These are phyloP conservation scores for Lasioglossum figueresi DNA, from an alignment of 2,888 invertebrate genomes.

Conservation along the genomic window DNA sequence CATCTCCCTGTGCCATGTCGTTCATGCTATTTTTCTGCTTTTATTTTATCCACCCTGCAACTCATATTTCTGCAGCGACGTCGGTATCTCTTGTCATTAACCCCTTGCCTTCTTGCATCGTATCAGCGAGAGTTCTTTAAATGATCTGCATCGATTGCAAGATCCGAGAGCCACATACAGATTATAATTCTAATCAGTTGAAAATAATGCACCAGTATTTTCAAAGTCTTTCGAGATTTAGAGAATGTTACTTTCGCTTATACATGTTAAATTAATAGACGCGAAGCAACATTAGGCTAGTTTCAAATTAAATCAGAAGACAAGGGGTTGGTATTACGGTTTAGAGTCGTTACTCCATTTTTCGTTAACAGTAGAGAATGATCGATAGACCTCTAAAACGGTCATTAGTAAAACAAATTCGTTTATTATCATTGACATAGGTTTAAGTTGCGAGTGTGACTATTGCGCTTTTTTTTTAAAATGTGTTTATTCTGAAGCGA, in stretches of 20 bases:
- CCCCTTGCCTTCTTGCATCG: not conserved
- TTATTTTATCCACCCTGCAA: conserved; percentile 45
- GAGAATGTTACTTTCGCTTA: not conserved
- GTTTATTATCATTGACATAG: not conserved
- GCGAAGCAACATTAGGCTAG: not conserved
- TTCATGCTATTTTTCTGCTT: conserved; percentile 34
- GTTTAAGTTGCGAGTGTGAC: conserved; percentile 18
- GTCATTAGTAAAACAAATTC: not conserved
- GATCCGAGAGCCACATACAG: not conserved
- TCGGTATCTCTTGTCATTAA: not conserved
- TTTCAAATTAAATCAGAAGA: not conserved
- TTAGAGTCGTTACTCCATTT: not conserved
- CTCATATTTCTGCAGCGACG: conserved; percentile 15
- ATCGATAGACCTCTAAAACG: not conserved
- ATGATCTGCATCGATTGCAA: too few relatives aligned
- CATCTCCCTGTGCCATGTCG: conserved; percentile 25
- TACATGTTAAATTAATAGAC: not conserved
- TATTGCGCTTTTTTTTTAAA: conserved; percentile 25
- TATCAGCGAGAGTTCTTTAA: not conserved
- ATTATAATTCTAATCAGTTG: not conserved
- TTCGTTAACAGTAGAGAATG: not conserved
- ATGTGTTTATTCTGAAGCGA: not conserved
- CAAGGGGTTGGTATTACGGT: not conserved
- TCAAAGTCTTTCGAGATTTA: not conserved
- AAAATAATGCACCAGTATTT: not conserved